Evolutionary conservation across 1,140 invertebrate species (phyloP), one percentile per base, ranked within the genome.

Genomic region (Littorina saxatilis): DNA sequence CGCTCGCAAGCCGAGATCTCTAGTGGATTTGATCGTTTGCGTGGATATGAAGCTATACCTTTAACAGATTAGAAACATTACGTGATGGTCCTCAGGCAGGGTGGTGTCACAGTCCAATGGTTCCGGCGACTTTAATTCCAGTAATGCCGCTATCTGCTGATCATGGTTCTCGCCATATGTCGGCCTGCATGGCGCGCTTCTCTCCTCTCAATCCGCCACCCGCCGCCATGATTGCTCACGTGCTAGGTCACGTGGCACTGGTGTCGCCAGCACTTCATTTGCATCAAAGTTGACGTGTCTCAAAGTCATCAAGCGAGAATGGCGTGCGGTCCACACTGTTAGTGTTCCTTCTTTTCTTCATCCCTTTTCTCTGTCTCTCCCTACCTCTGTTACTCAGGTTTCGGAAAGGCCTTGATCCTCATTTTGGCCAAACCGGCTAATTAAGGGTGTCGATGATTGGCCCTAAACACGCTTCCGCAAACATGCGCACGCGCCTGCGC

Each of bases 171-270:
- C 17, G 37, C 75, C 75, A 77, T 77, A 77, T 77, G 75, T 77
- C 39, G 20, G 35, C 27, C 75, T 73, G 37, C 70, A 40, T 40
- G 4, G 2, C 50, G 52, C 11, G 7, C 29, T 17, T 39, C 52
- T 55, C 20, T 55, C 47, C 32, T 4, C 47, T 17, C 70, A 11
- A 20, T 27, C 47, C 70, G 23, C 75, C 52, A 32, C 20, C 55
- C 29, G 37, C 20, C 68, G 68, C 39, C 40, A 72, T 27, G 35
- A 35, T 39, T 20, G 52, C 3, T 29, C 75, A 61, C 35, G 75
- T 77, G 75, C 75, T 20, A 40, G 32, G n/a, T n/a, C 75, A 77
- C 75, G 75, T 77, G 75, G 13, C 50, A 2, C 37, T 55, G 23
- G 50, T 61, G 37, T 77, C 50, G 13, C 40, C 68, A 35, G 17